Conservation (phyloP, 2,113 vertebrate genomes). For the Corydoras maculifer region DNA sequence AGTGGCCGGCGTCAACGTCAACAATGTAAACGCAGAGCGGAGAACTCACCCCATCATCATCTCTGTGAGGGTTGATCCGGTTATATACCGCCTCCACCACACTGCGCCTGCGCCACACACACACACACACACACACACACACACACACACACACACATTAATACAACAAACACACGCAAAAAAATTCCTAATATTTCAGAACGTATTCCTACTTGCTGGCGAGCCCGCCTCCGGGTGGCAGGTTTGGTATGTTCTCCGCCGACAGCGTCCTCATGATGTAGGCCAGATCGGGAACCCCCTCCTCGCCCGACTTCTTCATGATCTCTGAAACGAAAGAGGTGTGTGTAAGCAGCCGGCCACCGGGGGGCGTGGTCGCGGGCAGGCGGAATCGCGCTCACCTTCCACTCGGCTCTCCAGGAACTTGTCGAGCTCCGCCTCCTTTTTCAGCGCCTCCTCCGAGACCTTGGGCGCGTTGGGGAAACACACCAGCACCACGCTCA, state of each 20-base stretch:
- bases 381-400: conserved; percentile 66
- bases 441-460: conserved; percentile 89
- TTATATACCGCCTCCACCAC: conserved; percentile 98
- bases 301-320: conserved; percentile 83
- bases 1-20: too few relatives aligned
- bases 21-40: not conserved
- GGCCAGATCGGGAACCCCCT: conserved; percentile 89
- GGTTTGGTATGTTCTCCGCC: conserved; percentile 91
- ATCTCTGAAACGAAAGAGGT: conserved; percentile 70
- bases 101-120: conserved; percentile 74
- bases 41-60: conserved; percentile 94
- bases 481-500: conserved; percentile 98
- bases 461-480: conserved; percentile 92
- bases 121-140: not conserved
- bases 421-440: conserved; percentile 92
- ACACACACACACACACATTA: not conserved
- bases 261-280: conserved; percentile 92
- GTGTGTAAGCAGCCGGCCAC: not conserved
- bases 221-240: conserved; percentile 96
- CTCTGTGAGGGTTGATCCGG: conserved; percentile 97
- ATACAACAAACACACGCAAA: not conserved
- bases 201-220: conserved; percentile 82
- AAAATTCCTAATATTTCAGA: not conserved
- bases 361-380: not conserved
- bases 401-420: conserved; percentile 91